A percentile compares a stretch with the other conserved stretches of the same genome.
Evolutionary conservation across 2,113 vertebrate genomes (phyloP).

Genomic region (Ploceus nigricollis): DNA sequence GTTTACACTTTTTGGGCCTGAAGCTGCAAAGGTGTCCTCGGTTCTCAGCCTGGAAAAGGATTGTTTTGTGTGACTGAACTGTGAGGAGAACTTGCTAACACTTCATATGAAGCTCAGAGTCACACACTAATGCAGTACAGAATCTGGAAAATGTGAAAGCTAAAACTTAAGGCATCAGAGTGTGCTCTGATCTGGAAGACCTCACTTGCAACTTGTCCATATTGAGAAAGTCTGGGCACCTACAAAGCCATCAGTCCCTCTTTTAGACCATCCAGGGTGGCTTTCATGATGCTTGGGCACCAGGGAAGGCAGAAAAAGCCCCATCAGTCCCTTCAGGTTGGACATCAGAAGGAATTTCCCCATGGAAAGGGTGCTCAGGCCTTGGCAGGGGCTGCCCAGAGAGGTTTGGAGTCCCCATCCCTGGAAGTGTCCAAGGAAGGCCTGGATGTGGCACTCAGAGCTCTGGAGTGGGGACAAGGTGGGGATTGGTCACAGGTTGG

Average conservation of each 20-base stretch:
- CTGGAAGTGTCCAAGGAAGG: not conserved
- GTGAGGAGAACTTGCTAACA: not conserved
- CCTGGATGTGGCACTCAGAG: not conserved
- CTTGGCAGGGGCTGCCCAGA: not conserved
- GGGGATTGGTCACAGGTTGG: fast-evolving
- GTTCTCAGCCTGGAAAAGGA: not conserved
- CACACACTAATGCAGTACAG: not conserved
- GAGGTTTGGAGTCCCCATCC: not conserved
- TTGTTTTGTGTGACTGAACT: not conserved
- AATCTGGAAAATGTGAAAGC: not conserved
- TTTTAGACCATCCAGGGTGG: not conserved
- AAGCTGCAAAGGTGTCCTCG: not conserved
- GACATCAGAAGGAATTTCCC: fast-evolving
- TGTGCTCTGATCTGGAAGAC: not conserved
- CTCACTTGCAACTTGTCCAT: not conserved
- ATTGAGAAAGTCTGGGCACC: not conserved
- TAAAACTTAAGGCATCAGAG: not conserved
- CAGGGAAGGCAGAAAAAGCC: not conserved
- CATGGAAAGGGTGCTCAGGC: not conserved
- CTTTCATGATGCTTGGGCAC: not conserved
- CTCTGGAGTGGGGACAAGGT: not conserved
- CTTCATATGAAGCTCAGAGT: not conserved
- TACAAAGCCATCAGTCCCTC: not conserved
- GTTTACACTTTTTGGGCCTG: not conserved
- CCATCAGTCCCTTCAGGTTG: not conserved